Conservation (phyloP, 92 coral and sea anemone species). For the Epizoanthus stellaris region DNA sequence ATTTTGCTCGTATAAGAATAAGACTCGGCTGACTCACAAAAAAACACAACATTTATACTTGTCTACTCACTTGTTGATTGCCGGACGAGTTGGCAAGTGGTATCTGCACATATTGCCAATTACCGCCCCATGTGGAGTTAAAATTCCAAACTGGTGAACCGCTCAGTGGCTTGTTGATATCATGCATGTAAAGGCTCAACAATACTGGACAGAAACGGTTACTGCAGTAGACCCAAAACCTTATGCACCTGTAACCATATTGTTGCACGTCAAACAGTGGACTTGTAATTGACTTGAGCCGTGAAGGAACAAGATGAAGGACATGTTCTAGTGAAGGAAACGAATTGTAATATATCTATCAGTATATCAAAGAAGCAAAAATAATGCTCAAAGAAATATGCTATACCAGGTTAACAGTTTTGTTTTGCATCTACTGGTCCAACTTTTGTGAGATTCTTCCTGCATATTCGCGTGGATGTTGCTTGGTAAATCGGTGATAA, state of each 20-base stretch:
- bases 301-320: background rate
- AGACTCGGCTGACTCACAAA: background rate
- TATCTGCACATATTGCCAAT: constrained; percentile 14
- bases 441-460: too few relatives aligned
- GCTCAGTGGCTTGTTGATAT: background rate
- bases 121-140: background rate
- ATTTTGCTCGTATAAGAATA: background rate
- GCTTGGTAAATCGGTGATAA: too few relatives aligned
- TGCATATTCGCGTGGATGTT: too few relatives aligned
- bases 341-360: too few relatives aligned
- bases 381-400: too few relatives aligned
- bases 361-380: too few relatives aligned
- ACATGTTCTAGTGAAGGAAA: background rate
- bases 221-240: constrained; percentile 3
- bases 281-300: background rate
- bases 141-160: background rate
- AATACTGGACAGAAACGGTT: background rate
- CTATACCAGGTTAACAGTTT: too few relatives aligned
- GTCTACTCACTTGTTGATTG: background rate
- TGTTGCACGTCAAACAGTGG: background rate
- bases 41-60: background rate
- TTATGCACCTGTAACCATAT: background rate
- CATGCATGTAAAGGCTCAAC: background rate
- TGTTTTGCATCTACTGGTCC: too few relatives aligned
- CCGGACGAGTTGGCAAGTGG: background rate